These are phyloP conservation scores for Tragelaphus strepsiceros DNA, from an alignment of 2,113 vertebrate genomes.

Conservation along the genomic window DNA sequence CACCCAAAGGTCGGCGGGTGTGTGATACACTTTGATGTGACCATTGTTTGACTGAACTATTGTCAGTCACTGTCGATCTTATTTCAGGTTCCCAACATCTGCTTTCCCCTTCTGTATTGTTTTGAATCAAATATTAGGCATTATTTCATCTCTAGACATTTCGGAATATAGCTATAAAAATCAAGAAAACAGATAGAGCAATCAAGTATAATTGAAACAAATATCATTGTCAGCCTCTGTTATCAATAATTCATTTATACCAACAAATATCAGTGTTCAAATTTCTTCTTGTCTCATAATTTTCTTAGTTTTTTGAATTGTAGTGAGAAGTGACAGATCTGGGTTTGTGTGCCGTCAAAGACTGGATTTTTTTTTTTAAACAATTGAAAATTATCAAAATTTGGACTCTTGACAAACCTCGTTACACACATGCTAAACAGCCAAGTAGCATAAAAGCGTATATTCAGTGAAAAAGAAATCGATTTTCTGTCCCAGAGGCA, in stretches of 20 bases:
- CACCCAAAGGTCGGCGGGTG: not conserved
- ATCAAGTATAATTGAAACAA: not conserved
- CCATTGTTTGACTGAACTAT: not conserved
- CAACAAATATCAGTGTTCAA: not conserved
- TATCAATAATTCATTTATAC: not conserved
- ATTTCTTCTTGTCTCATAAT: not conserved
- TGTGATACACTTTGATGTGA: rapidly evolving
- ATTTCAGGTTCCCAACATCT: not conserved
- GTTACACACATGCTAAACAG: not conserved
- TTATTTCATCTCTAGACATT: not conserved
- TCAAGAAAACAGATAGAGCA: not conserved
- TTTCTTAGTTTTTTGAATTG: not conserved
- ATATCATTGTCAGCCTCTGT: not conserved
- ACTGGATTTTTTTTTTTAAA: not conserved
- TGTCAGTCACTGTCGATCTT: rapidly evolving
- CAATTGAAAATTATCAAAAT: not conserved
- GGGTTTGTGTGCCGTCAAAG: not conserved
- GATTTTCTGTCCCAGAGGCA: not conserved
- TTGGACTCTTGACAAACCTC: not conserved
- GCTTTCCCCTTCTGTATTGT: not conserved
- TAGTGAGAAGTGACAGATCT: not conserved
- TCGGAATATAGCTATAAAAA: not conserved
- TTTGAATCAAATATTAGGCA: not conserved
- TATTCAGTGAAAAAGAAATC: not conserved
- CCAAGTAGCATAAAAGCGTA: not conserved